phyloP scores from a whole-genome alignment of 1,140 invertebrate species.

The Laodelphax striatellus region DNA sequence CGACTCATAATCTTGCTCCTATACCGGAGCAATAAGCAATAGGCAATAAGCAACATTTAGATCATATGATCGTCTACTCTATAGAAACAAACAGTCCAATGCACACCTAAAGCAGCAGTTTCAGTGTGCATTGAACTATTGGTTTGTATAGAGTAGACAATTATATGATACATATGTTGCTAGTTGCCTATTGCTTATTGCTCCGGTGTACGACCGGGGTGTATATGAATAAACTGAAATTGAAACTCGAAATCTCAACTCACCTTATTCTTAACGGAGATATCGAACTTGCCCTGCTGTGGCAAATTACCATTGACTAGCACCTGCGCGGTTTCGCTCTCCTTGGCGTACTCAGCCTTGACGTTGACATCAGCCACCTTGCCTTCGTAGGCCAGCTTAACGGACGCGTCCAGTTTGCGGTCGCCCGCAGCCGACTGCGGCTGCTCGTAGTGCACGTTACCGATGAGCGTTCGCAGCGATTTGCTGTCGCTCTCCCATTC shows the following conservation, averaged over 20 bases:
- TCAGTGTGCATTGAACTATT: no score
- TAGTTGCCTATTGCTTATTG: no score
- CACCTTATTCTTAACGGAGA: conserved; percentile 13
- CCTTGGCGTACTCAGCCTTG: conserved; percentile 29
- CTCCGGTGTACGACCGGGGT: background rate
- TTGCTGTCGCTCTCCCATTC: conserved; percentile 8
- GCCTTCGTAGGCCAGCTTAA: conserved; percentile 12
- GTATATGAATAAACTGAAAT: background rate
- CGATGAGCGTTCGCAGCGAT: conserved; percentile 8
- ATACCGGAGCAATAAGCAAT: no score
- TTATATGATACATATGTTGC: no score
- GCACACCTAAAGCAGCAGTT: no score
- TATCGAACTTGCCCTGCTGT: conserved; percentile 13
- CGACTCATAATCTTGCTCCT: no score
- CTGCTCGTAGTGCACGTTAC: conserved; percentile 4
- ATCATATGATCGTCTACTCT: no score
- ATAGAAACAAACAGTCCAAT: no score
- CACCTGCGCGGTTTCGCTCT: conserved; percentile 1
- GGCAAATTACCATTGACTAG: conserved; percentile 8
- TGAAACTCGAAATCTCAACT: background rate
- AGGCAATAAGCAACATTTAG: no score
- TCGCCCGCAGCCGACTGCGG: background rate
- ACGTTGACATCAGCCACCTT: conserved; percentile 35
- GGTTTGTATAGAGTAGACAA: no score
- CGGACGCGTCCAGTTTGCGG: background rate